Conservation (phyloP, 2,888 invertebrate species). For the Ormyrus thymus region DNA sequence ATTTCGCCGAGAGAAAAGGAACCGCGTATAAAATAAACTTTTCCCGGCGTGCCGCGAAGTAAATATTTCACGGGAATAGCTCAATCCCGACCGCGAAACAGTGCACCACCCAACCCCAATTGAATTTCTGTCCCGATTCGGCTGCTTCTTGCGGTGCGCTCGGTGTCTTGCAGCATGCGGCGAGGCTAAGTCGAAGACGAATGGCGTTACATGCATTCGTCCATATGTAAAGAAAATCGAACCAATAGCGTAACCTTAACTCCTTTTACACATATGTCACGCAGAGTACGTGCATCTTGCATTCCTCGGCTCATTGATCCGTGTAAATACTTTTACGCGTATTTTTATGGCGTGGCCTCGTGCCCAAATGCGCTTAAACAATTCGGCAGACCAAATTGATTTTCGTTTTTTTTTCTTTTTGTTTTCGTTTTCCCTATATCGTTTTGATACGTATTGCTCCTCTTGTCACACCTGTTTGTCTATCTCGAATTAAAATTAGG, state of each 20-base stretch:
- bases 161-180: too few relatives aligned
- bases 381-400: too few relatives aligned
- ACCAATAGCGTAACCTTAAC: conserved; percentile 68
- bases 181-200: conserved; percentile 12
- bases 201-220: conserved; percentile 40
- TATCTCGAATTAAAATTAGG: too few relatives aligned
- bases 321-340: background rate
- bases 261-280: conserved; percentile 52
- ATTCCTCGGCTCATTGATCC: conserved; percentile 35
- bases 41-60: background rate
- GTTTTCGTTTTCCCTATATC: too few relatives aligned
- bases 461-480: too few relatives aligned
- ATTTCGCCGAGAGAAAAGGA: background rate
- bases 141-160: background rate
- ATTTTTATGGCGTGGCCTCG: too few relatives aligned
- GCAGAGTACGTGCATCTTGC: conserved; percentile 12
- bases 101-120: conserved; percentile 52
- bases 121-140: conserved; percentile 38
- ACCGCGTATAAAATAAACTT: too few relatives aligned
- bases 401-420: too few relatives aligned
- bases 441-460: too few relatives aligned
- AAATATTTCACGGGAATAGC: conserved; percentile 28
- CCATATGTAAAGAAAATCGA: conserved; percentile 57
- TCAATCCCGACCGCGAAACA: conserved; percentile 27
- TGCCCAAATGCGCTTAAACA: too few relatives aligned